phyloP scores from a whole-genome alignment of 2,113 vertebrate species.

The Cyphomyrus discorhynchus region DNA sequence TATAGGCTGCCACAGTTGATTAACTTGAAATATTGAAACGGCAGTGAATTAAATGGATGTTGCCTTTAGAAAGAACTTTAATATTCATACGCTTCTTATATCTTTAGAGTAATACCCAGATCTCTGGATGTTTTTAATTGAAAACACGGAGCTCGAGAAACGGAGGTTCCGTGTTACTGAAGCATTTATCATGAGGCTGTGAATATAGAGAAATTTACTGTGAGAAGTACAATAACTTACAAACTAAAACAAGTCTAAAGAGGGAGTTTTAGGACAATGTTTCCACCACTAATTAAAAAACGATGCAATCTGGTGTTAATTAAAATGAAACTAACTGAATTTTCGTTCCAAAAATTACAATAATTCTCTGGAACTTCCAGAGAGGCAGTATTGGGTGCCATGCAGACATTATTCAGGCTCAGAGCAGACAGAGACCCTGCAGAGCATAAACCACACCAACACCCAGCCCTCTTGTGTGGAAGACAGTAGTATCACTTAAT shows the following conservation, averaged over 20 bases:
- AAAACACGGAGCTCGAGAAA: not conserved
- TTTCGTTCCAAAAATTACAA: not conserved
- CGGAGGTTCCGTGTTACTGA: not conserved
- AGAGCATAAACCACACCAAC: not conserved
- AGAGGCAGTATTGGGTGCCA: not conserved
- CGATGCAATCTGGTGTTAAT: not conserved
- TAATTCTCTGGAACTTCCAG: not conserved
- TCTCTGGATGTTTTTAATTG: not conserved
- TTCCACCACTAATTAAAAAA: not conserved
- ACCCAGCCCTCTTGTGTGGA: not conserved
- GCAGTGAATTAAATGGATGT: not conserved
- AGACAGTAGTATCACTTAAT: not conserved
- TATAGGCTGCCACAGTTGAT: not conserved
- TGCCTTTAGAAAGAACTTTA: not conserved
- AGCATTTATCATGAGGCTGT: not conserved
- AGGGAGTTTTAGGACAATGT: not conserved
- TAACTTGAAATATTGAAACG: not conserved
- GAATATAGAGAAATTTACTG: not conserved
- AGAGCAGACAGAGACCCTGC: not conserved
- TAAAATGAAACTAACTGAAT: not conserved
- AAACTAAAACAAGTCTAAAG: not conserved
- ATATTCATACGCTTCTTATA: not conserved
- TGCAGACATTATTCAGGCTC: not conserved
- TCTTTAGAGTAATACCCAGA: not conserved
- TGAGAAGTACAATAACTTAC: not conserved